Percentiles rank a stretch among this genome's conserved stretches.
These are phyloP conservation scores for Siniperca knerii DNA, from an alignment of 2,113 vertebrate genomes.

Conservation along the genomic window DNA sequence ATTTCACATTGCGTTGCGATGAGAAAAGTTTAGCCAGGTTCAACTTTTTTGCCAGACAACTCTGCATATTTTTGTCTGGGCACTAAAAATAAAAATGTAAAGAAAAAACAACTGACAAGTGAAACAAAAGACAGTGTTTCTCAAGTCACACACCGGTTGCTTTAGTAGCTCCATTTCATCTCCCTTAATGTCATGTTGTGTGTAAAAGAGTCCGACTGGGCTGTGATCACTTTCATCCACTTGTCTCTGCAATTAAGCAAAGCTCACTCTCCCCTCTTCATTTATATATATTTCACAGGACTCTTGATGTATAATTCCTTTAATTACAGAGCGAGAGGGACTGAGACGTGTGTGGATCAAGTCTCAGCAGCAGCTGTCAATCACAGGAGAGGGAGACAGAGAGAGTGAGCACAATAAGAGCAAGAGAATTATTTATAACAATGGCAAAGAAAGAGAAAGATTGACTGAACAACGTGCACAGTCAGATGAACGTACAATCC, in stretches of 20 bases:
- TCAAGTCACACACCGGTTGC: slow-evolving; percentile 26
- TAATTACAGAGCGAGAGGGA: slow-evolving; percentile 61
- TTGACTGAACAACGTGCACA: neutral
- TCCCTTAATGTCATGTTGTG: slow-evolving; percentile 51
- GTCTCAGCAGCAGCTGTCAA: slow-evolving; percentile 66
- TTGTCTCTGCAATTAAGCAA: slow-evolving; percentile 67
- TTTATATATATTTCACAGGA: slow-evolving; percentile 65
- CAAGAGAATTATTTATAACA: slow-evolving; percentile 14
- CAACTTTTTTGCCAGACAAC: neutral
- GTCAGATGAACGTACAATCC: slow-evolving; percentile 1
- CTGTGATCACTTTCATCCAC: slow-evolving; percentile 70
- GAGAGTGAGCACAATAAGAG: neutral
- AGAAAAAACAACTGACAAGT: neutral
- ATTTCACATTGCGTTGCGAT: neutral
- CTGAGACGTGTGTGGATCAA: slow-evolving; percentile 42
- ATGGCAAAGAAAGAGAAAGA: slow-evolving; percentile 1
- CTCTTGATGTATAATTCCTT: slow-evolving; percentile 77
- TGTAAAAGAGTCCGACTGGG: slow-evolving; percentile 51
- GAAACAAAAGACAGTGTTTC: neutral
- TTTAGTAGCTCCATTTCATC: slow-evolving; percentile 43
- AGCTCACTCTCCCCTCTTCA: slow-evolving; percentile 51
- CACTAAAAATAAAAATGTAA: neutral
- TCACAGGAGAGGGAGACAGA: slow-evolving; percentile 36
- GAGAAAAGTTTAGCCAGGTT: neutral
- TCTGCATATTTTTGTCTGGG: neutral